Base-by-base conservation (phyloP, 37 sponge, comb jelly and placozoan species). In the Haliclona indistincta region DNA sequence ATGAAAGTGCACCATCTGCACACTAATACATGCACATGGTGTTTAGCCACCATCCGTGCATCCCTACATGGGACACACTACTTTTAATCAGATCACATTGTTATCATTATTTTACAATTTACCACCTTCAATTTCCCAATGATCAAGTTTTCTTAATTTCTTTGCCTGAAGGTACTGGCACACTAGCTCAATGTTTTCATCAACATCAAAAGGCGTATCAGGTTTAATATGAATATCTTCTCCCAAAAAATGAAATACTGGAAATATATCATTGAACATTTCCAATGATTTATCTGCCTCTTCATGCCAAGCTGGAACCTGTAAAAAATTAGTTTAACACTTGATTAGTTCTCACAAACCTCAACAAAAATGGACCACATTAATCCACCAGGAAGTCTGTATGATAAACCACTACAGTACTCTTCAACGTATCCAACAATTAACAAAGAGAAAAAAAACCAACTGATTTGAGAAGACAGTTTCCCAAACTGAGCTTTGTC, bases 111-210 rank as follows among this genome's bases (percentile, higher is more conserved):
- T n/a, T n/a, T n/a, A n/a, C n/a, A n/a, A n/a, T n/a, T n/a, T n/a
- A n/a, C n/a, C n/a, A n/a, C n/a, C n/a, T n/a, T n/a, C n/a, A n/a
- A n/a, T n/a, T n/a, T n/a, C n/a, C n/a, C n/a, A n/a, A n/a, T n/a
- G n/a, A n/a, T n/a, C n/a, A n/a, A n/a, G n/a, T n/a, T n/a, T n/a
- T n/a, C n/a, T n/a, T n/a, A n/a, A n/a, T n/a, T 36, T 29, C 38
- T 73, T 73, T 5, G 87, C 87, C 25, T 81, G 38, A 5, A 86
- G 40, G 33, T 86, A 86, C 64, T 86, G 80, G 75, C 87, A 86
- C 19, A 86, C 81, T 15, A 86, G 68, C 56, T 86, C 81, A 15
- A 86, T 81, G 43, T 66, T 63, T 52, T 42, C 23, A 63, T 81
- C 75, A 26, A 86, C 58, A 37, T 61, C 42, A 42, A 61, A 71